These are phyloP conservation scores for Platichthys stellatus DNA, from an alignment of 2,113 vertebrate species.

Conservation along the genomic window DNA sequence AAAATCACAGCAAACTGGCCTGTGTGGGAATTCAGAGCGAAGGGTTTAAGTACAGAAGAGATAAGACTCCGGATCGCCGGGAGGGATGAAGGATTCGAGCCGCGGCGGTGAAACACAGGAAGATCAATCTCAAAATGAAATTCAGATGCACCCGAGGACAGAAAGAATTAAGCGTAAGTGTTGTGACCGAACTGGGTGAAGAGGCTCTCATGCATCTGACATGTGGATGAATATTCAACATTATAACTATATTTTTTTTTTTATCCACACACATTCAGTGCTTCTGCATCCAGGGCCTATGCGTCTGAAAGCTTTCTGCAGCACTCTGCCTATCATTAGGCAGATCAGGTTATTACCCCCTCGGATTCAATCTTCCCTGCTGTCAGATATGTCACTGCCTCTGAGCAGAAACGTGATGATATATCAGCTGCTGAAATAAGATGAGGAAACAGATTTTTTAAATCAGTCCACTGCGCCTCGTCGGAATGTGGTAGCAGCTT, in stretches of 20 bases:
- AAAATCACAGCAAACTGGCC: constrained; percentile 27
- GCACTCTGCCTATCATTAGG: constrained; percentile 61
- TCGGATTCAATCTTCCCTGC: constrained; percentile 65
- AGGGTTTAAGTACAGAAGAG: constrained; percentile 57
- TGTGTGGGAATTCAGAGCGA: constrained; percentile 39
- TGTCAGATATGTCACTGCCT: constrained; percentile 69
- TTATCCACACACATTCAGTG: constrained; percentile 26
- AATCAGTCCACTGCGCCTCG: constrained; percentile 53
- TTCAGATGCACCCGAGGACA: constrained; percentile 44
- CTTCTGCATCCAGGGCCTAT: constrained; percentile 29
- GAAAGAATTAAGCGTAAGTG: constrained; percentile 24
- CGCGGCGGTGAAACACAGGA: constrained; percentile 47
- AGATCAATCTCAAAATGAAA: constrained; percentile 48
- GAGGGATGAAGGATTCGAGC: constrained; percentile 40
- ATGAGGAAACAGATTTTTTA: constrained; percentile 65
- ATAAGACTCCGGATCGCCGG: constrained; percentile 48
- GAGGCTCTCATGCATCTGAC: constrained; percentile 33
- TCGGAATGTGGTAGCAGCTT: constrained; percentile 35
- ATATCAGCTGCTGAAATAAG: constrained; percentile 63
- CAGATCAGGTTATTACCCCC: constrained; percentile 65
- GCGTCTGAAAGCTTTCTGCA: constrained; percentile 42
- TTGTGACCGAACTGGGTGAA: constrained; percentile 34
- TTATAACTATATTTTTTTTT: constrained; percentile 21
- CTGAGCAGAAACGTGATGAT: constrained; percentile 62
- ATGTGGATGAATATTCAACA: constrained; percentile 48